Evolutionary conservation across 2,888 invertebrate genomes (phyloP).

Genomic region (Stenichneumon culpator): DNA sequence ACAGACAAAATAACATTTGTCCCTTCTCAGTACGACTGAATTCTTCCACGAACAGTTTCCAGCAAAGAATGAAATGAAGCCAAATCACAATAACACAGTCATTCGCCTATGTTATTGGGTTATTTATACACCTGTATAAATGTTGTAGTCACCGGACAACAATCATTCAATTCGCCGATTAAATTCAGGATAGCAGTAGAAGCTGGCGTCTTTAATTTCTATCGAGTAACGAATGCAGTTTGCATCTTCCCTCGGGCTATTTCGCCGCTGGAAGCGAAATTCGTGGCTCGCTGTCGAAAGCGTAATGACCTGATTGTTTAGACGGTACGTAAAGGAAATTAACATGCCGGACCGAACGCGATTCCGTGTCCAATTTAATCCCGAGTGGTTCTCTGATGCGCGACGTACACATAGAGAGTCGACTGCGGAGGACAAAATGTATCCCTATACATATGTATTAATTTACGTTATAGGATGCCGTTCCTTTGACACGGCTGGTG

Average conservation of each 20-base stretch:
- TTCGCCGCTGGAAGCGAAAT: not conserved
- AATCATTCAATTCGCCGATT: not conserved
- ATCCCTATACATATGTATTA: slow-evolving; percentile 40
- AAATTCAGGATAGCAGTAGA: no score
- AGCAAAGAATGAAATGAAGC: not conserved
- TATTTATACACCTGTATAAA: no score
- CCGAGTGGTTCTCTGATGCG: not conserved
- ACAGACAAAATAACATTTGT: not conserved
- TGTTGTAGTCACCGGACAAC: not conserved
- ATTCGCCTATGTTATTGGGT: no score
- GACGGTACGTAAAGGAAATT: slow-evolving; percentile 38
- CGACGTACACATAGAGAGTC: not conserved
- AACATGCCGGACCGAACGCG: slow-evolving; percentile 42
- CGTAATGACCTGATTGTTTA: slow-evolving; percentile 32
- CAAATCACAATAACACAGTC: no score
- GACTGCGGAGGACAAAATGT: not conserved
- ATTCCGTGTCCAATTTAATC: slow-evolving; percentile 29
- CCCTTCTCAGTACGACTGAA: not conserved
- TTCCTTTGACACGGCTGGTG: slow-evolving; percentile 57
- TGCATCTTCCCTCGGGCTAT: not conserved
- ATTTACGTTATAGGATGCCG: slow-evolving; percentile 44
- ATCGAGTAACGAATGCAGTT: not conserved
- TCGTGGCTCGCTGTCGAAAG: not conserved
- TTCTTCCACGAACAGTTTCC: not conserved
- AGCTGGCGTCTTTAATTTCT: not conserved